Evolutionary conservation across 92 coral and sea anemone species (phyloP).

Genomic region (Diadumene lineata): DNA sequence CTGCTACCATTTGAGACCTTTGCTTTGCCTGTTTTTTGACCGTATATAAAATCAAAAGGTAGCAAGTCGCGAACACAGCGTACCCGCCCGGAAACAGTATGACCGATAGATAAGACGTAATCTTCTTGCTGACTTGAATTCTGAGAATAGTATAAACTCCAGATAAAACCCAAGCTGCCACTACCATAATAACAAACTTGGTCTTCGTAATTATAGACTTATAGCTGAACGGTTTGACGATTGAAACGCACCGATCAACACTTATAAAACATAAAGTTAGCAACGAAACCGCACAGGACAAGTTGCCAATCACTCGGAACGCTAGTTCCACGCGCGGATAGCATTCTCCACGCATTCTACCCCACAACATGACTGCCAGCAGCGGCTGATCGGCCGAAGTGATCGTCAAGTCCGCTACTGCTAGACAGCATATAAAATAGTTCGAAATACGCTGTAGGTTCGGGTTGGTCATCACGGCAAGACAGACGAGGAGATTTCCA

Average conservation of each 20-base stretch:
- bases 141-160: conserved; percentile 59
- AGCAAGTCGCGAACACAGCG: conserved; percentile 58
- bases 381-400: conserved; percentile 76
- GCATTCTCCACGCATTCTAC: conserved; percentile 44
- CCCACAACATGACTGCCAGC: conserved; percentile 55
- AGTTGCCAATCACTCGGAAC: conserved; percentile 77
- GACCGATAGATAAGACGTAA: conserved; percentile 63
- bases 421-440: conserved; percentile 74
- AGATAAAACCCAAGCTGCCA: conserved; percentile 64
- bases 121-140: conserved; percentile 59
- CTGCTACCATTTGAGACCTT: conserved; percentile 3
- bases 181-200: conserved; percentile 41
- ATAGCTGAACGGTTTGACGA: conserved; percentile 50
- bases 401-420: conserved; percentile 74
- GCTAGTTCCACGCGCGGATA: conserved; percentile 42
- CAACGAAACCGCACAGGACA: conserved; percentile 70
- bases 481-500: conserved; percentile 73
- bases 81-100: conserved; percentile 61
- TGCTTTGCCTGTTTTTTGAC: conserved; percentile 45
- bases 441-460: conserved; percentile 60
- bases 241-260: conserved; percentile 77
- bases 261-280: conserved; percentile 67
- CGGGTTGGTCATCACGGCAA: conserved; percentile 61
- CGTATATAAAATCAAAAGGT: conserved; percentile 49
- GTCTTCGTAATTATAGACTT: conserved; percentile 61